These are phyloP conservation scores for Caenorhabditis sp. DNA, from an alignment of 2,888 invertebrate genomes.

Conservation along the genomic window DNA sequence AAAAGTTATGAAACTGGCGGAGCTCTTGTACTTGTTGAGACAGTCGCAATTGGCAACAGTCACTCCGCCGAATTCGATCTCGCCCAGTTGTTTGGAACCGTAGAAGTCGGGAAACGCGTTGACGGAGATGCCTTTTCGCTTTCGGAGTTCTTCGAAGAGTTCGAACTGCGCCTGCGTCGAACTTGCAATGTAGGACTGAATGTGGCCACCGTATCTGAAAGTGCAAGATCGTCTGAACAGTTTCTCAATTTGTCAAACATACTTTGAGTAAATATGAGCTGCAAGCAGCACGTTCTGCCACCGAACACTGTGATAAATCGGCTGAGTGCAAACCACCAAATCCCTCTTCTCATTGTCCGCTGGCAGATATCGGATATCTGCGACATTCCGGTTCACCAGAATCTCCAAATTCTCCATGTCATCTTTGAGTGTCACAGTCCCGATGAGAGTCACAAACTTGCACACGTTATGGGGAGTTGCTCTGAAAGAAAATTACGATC, in stretches of 20 bases:
- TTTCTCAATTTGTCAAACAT: not conserved
- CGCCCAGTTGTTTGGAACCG: constrained; percentile 6
- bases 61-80: constrained; percentile 46
- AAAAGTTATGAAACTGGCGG: constrained; percentile 43
- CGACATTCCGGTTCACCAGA: constrained; percentile 47
- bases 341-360: constrained; percentile 36
- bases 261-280: constrained; percentile 30
- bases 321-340: constrained; percentile 38
- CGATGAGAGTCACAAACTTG: constrained; percentile 33
- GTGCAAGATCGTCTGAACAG: not conserved
- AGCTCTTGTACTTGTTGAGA: constrained; percentile 46
- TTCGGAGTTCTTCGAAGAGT: constrained; percentile 22
- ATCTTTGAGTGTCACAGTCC: constrained; percentile 19
- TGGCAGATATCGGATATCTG: constrained; percentile 35
- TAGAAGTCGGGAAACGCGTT: constrained; percentile 36
- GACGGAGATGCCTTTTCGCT: constrained; percentile 27
- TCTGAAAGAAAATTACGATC: too few species aligned
- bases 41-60: constrained; percentile 45
- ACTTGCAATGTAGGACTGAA: constrained; percentile 28
- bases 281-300: constrained; percentile 35
- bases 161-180: constrained; percentile 12
- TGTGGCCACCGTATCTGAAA: constrained; percentile 38
- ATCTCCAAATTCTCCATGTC: constrained; percentile 44
- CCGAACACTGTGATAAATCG: constrained; percentile 31
- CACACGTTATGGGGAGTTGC: constrained; percentile 47